Base-by-base conservation (phyloP, 2,888 invertebrate species). In the Physocephala rufipes region DNA sequence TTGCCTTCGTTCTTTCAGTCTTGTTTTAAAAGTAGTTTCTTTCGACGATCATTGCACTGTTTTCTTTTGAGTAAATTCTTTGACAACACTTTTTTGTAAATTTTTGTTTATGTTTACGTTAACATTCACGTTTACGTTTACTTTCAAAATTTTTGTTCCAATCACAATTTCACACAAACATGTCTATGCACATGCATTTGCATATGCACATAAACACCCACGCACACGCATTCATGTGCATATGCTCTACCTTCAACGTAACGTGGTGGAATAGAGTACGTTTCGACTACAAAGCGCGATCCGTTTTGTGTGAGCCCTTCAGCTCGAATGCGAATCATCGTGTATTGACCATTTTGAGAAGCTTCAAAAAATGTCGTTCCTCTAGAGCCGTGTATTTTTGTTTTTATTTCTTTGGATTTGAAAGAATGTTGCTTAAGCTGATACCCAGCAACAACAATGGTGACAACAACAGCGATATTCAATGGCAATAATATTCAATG, bases 291-390 rank as follows among this genome's bases (percentile, higher is more conserved):
- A 49, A n/a, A 28, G 49, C 45, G 51, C 67, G 55, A 58, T 28
- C 67, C 26, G 55, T 58, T n/a, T 67, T 67, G 45, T 58, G 55
- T 45, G 67, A 67, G 67, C 55, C 67, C 58, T 43, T 58, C 43
- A 67, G 43, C 67, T 12, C 67, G 58, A 67, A 67, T 67, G 67
- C 55, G 43, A 67, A 58, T 16, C 67, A 28, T 26, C 19, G 45
- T 43, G 36, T n/a, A 45, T 45, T 51, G 45, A 43, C 67, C 45
- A 45, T 24, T 43, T 55, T 30, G 24, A 49, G 26, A 36, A 67
- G 58, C 55, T 55, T 43, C n/a, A 26, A n/a, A 19, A 67, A 53
- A 28, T 53, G 58, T 47, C 26, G 49, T 49, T 47, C n/a, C 64
- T 26, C 24, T 24, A n/a, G 47, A 47, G 24, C 24, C 19, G 12